These are phyloP conservation scores for Ophion slaviceki DNA, from an alignment of 2,888 invertebrate species.

Conservation along the genomic window DNA sequence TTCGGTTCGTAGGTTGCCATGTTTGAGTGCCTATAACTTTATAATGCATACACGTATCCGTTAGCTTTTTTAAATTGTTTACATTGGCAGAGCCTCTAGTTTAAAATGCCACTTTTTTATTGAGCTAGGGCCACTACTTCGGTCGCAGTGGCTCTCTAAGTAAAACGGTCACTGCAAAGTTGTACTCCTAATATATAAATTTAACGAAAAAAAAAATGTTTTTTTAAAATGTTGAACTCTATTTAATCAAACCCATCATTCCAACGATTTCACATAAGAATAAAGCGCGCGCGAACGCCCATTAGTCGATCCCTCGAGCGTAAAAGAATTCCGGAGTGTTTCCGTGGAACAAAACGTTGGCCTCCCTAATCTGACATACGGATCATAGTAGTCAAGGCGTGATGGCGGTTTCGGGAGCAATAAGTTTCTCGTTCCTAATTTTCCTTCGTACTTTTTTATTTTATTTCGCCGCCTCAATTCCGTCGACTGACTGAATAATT, in stretches of 20 bases:
- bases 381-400: slow-evolving; percentile 71
- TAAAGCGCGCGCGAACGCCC: slow-evolving; percentile 26
- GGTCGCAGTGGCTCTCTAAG: no score
- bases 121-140: no score
- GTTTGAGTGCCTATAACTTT: no score
- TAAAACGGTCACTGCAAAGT: no score
- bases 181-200: no score
- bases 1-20: no score
- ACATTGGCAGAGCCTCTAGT: no score
- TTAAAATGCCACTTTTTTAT: no score
- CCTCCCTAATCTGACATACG: slow-evolving; percentile 69
- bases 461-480: slow-evolving; percentile 32
- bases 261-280: slow-evolving; percentile 25
- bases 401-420: slow-evolving; percentile 57
- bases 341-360: slow-evolving; percentile 70
- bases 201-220: no score
- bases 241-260: slow-evolving; percentile 17
- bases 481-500: neutral
- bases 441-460: slow-evolving; percentile 49
- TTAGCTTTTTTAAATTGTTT: no score
- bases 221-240: neutral
- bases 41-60: no score
- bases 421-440: slow-evolving; percentile 66
- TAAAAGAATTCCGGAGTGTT: slow-evolving; percentile 65
- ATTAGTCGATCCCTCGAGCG: slow-evolving; percentile 60